Evolutionary conservation across 37 sponge, comb jelly and placozoan genomes (phyloP).

Genomic region (Mnemiopsis leidyi): DNA sequence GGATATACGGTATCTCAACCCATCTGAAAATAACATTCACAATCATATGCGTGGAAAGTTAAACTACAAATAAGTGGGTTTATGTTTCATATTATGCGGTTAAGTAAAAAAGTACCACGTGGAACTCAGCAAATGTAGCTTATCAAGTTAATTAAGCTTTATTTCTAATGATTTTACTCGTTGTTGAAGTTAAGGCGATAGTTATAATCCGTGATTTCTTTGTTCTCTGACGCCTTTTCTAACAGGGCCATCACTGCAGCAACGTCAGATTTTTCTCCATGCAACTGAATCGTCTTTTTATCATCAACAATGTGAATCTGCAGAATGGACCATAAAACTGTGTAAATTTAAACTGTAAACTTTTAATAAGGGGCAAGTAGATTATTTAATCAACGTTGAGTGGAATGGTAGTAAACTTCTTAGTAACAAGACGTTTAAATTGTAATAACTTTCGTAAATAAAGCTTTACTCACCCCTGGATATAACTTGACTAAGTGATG

Average conservation of each 20-base stretch:
- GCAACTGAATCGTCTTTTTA: background rate
- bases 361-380: too few relatives aligned
- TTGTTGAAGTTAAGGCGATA: background rate
- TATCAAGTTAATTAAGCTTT: too few relatives aligned
- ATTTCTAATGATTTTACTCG: too few relatives aligned
- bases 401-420: too few relatives aligned
- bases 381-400: too few relatives aligned
- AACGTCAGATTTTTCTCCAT: background rate
- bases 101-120: too few relatives aligned
- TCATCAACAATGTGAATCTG: background rate
- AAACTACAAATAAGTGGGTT: background rate
- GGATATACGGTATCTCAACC: background rate
- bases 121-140: too few relatives aligned
- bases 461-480: background rate
- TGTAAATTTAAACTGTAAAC: too few relatives aligned
- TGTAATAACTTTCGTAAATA: background rate
- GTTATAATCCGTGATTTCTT: background rate
- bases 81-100: background rate
- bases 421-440: background rate
- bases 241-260: background rate
- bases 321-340: background rate
- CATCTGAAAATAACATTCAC: background rate
- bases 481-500: background rate
- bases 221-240: background rate
- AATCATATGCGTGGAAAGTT: too few relatives aligned